These are phyloP conservation scores for Odontesthes bonariensis DNA, from an alignment of 2,113 vertebrate species.

Conservation along the genomic window DNA sequence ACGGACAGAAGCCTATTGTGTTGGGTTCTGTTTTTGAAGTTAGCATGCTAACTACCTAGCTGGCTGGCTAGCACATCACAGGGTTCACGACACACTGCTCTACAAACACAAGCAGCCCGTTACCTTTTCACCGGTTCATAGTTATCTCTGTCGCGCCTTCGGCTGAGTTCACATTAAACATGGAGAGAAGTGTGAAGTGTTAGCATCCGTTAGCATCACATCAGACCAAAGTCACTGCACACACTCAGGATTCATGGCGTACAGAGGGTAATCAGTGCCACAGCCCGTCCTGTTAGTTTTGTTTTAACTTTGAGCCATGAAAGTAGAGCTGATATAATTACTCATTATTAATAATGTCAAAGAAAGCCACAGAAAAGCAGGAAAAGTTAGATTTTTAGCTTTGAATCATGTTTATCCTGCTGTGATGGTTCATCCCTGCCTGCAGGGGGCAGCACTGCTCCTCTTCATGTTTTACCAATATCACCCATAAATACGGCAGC, in stretches of 20 bases:
- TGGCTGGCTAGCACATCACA: constrained; percentile 58
- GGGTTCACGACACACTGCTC: constrained; percentile 18
- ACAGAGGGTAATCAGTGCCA: constrained; percentile 32
- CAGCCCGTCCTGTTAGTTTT: not conserved
- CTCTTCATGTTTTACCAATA: too few relatives aligned
- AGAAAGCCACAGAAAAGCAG: too few relatives aligned
- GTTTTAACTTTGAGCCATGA: too few relatives aligned
- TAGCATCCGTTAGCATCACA: constrained; percentile 41
- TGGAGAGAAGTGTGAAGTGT: constrained; percentile 40
- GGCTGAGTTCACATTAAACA: constrained; percentile 54
- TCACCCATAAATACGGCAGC: too few relatives aligned
- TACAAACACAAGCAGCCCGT: not conserved
- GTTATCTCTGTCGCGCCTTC: constrained; percentile 79
- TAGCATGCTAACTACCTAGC: constrained; percentile 4
- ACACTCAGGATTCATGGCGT: not conserved
- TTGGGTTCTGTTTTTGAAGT: not conserved
- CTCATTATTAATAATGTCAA: too few relatives aligned
- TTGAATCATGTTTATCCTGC: too few relatives aligned
- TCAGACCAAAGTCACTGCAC: not conserved
- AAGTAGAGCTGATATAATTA: too few relatives aligned
- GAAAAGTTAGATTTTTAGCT: too few relatives aligned
- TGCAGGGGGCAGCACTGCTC: not conserved
- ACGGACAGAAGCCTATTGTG: not conserved
- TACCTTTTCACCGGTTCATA: constrained; percentile 81
- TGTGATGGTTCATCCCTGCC: not conserved